Evolutionary conservation across 23 tunicate species (phyloP), one percentile per base, ranked within the genome.

Genomic region (Phallusia fumigata): DNA sequence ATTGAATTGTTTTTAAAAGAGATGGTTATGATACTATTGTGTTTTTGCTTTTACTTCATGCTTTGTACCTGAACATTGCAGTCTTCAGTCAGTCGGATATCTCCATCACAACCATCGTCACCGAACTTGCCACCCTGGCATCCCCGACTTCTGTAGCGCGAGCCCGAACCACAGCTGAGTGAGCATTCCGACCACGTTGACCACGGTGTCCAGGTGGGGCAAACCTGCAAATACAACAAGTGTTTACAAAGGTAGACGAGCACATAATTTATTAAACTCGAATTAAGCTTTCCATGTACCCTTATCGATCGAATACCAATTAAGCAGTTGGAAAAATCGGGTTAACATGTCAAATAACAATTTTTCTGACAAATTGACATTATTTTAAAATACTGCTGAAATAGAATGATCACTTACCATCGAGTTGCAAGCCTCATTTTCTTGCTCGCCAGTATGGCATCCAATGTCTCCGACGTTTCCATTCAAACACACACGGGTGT

Each of bases 101-200:
- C 16, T 8, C 83, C 88, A 32, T 52, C 69, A 58, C 69, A 58
- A 22, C 69, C 69, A 16, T 6, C 30, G 11, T 58, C 69, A 58
- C 69, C 69, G 16, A 58, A 58, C 69, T 58, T 58, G 69, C 69
- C 69, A 24, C 69, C 69, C 30, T 58, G 69, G 30, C 69, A 58
- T 22, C 69, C 69, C 15, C 69, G 69, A 58, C 15, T 58, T 58
- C 84, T 40, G 33, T 32, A 31, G n/a, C 83, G 77, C 22, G 65
- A 33, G 24, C 89, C 89, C 6, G 78, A 33, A 22, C 89, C 89
- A 32, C 89, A 86, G 0, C 84, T 69, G 26, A 80, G 85, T 24
- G 79, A 64, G 35, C 89, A 86, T 28, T 65, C 79, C 15, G 84
- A 51, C 89, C 89, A 86, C 26, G 18, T 28, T 22, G 65, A 76